Evolutionary conservation across 2,888 invertebrate genomes (phyloP), one percentile per base, ranked within the genome.

Genomic region (Axea sp.): DNA sequence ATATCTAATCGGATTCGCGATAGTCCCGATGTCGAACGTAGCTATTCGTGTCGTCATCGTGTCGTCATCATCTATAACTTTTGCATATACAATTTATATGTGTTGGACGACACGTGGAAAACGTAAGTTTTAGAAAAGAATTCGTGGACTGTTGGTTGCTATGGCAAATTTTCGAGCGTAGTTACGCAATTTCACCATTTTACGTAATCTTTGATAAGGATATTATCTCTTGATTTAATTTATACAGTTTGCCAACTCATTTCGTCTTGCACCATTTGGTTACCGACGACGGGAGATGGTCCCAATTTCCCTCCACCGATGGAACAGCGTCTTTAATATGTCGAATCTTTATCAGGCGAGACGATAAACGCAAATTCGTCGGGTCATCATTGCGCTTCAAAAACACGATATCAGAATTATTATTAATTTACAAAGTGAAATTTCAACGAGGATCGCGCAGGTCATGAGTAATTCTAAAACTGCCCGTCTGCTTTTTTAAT

Each of bases 1-100:
- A 73, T 82, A 82, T 83, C 82, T 82, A 80, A 82, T 83, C 80
- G 73, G 67, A 62, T 45, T 15, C 31, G 59, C 49, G 71, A 75
- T 71, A 74, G 43, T 51, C 14, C 33, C 59, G 49, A 78, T 51
- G 65, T 65, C 57, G 12, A 60, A 59, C 24, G 22, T 22, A 7
- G 37, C 17, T 57, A 67, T 47, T 22, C 11, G 37, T 49, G 71
- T 57, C 62, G 51, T 73, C 59, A 59, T 47, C 2, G 15, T 22
- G 19, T 2, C 19, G 19, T n/a, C n/a, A n/a, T n/a, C n/a, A n/a
- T n/a, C n/a, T n/a, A n/a, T n/a, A n/a, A n/a, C n/a, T n/a, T n/a
- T n/a, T n/a, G n/a, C n/a, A n/a, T n/a, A n/a, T n/a, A n/a, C n/a
- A n/a, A n/a, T n/a, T n/a, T n/a, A n/a, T n/a, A n/a, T n/a, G n/a